Conservation (phyloP, 2,113 vertebrate species). For the Catharus fuscescens region DNA sequence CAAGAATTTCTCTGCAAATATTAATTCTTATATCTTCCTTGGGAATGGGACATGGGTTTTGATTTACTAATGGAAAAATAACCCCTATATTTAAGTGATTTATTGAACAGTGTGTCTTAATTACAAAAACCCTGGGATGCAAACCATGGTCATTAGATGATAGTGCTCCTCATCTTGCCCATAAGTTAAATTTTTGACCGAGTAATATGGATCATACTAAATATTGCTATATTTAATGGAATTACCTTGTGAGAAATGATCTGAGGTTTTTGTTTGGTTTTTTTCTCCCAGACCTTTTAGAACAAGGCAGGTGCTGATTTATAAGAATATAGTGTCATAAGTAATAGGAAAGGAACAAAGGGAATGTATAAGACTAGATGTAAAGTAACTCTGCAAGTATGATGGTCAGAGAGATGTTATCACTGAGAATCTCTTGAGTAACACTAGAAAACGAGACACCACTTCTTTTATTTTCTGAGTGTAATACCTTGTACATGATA, state of each 20-base stretch:
- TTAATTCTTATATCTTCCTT: not conserved
- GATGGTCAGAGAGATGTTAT: not conserved
- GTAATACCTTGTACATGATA: not conserved
- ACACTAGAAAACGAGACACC: not conserved
- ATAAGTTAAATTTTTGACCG: not conserved
- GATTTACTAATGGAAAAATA: not conserved
- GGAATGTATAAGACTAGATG: not conserved
- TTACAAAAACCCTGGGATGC: not conserved
- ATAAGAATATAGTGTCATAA: not conserved
- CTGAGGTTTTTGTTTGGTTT: no score
- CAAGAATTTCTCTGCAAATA: not conserved
- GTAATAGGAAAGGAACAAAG: not conserved
- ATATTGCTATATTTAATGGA: not conserved
- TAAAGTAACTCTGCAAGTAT: not conserved
- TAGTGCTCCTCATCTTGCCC: not conserved
- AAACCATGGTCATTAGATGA: not conserved
- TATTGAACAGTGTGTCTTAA: not conserved
- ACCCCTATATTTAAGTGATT: not conserved
- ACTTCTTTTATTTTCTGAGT: conserved; percentile 32
- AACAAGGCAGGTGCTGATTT: not conserved
- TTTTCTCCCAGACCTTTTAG: fast-evolving
- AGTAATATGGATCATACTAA: not conserved
- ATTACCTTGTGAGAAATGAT: not conserved
- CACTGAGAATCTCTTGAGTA: not conserved
- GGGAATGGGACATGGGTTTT: fast-evolving